These are phyloP conservation scores for Schlechtendalia chinensis DNA, from an alignment of 1,140 invertebrate genomes.

Conservation along the genomic window DNA sequence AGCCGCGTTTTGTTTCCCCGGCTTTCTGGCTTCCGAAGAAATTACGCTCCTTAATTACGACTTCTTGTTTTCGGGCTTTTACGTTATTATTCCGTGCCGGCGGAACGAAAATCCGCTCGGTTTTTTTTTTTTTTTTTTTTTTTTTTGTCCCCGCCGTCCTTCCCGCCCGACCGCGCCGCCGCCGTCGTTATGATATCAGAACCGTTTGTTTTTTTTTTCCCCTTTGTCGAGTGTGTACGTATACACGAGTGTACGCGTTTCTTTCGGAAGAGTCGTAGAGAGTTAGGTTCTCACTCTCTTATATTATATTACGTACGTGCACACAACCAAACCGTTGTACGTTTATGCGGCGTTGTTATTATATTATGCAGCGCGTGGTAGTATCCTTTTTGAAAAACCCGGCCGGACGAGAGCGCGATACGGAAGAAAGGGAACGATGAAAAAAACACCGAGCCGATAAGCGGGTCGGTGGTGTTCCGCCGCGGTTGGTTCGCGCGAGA, in stretches of 20 bases:
- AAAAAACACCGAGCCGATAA: conserved; percentile 1
- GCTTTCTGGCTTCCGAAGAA: not conserved
- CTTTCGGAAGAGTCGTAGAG: no score
- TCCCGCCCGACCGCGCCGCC: no score
- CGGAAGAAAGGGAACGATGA: no score
- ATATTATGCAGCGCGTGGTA: no score
- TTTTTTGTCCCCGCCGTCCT: not conserved
- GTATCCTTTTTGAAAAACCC: not conserved
- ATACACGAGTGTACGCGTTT: no score
- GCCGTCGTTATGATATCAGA: no score
- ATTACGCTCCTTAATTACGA: conserved; percentile 36
- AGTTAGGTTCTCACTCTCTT: no score
- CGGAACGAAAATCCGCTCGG: not conserved
- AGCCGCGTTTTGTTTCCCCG: not conserved
- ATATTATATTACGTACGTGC: no score
- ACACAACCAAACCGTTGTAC: no score
- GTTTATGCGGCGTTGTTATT: no score
- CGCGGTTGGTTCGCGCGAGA: conserved; percentile 36
- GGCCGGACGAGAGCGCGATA: not conserved
- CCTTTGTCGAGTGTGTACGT: no score
- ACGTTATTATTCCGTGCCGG: not conserved
- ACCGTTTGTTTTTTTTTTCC: no score
- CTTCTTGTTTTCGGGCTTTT: conserved; percentile 30
- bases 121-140: not conserved
- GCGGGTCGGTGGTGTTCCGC: not conserved